Conservation (phyloP, 2,888 invertebrate species). For the Polydrusus cervinus region DNA sequence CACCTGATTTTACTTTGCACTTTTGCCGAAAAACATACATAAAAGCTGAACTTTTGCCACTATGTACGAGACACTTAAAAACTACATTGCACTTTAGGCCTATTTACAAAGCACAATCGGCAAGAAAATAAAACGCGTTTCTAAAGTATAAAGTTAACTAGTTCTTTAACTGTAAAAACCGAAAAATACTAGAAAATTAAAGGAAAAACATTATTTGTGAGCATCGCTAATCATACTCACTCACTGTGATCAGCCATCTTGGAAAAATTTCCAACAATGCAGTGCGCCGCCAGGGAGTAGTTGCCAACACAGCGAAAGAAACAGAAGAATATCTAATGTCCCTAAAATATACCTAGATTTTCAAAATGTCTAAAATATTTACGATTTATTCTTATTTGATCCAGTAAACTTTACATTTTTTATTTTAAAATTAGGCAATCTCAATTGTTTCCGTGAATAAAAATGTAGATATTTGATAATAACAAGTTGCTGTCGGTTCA, state of each 20-base stretch:
- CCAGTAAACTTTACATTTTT: no score
- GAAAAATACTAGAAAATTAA: slow-evolving; percentile 57
- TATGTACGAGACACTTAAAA: slow-evolving; percentile 59
- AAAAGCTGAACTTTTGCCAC: slow-evolving; percentile 63
- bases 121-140: slow-evolving; percentile 45
- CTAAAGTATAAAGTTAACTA: slow-evolving; percentile 45
- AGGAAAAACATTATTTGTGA: slow-evolving; percentile 64
- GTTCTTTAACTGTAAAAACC: slow-evolving; percentile 33
- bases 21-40: slow-evolving; percentile 61
- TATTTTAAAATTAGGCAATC: no score
- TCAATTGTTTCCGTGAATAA: no score
- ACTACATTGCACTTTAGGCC: slow-evolving; percentile 61
- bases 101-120: slow-evolving; percentile 54
- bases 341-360: slow-evolving; percentile 17
- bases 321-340: slow-evolving; percentile 7
- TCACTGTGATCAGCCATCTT: slow-evolving; percentile 68
- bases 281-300: slow-evolving; percentile 45
- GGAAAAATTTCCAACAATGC: slow-evolving; percentile 69
- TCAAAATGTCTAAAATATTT: neutral
- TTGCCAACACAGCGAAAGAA: slow-evolving; percentile 25
- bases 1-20: slow-evolving; percentile 52
- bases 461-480: no score
- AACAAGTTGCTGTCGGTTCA: no score
- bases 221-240: slow-evolving; percentile 66
- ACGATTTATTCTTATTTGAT: no score